Percentiles rank a stretch among this genome's conserved stretches.
These are phyloP conservation scores for Bufo gargarizans DNA, from an alignment of 2,113 vertebrate species.

Conservation along the genomic window DNA sequence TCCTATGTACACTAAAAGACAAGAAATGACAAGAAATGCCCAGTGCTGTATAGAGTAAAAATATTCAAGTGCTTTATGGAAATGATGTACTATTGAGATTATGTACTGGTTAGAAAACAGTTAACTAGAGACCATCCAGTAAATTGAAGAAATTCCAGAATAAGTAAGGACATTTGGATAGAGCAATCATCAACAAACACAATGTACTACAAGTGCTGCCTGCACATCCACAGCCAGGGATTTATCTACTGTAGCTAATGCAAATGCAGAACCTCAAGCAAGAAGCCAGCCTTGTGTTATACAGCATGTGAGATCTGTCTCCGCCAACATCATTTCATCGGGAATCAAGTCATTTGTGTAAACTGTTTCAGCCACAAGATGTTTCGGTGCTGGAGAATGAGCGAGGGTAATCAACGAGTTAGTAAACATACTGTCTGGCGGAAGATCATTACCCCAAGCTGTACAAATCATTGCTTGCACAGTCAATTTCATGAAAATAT, in stretches of 20 bases:
- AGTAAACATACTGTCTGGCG: conserved; percentile 27
- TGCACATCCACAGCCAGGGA: conserved; percentile 64
- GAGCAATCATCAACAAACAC: conserved; percentile 41
- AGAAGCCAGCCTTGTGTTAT: conserved; percentile 67
- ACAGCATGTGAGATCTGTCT: conserved; percentile 73
- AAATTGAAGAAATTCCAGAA: not conserved
- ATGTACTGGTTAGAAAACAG: not conserved
- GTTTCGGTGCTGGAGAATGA: conserved; percentile 68
- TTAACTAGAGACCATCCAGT: not conserved
- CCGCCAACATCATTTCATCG: conserved; percentile 75
- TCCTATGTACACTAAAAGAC: too few species aligned
- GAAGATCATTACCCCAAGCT: conserved; percentile 11
- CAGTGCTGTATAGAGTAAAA: too few species aligned
- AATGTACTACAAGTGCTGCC: conserved; percentile 46
- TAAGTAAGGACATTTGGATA: not conserved
- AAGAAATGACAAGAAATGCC: too few species aligned
- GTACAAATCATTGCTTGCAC: not conserved
- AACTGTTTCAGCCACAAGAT: conserved; percentile 69
- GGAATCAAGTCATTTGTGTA: conserved; percentile 73
- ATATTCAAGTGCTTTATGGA: too few species aligned
- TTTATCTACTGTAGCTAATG: conserved; percentile 61
- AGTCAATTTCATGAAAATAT: conserved; percentile 10
- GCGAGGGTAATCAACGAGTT: conserved; percentile 50
- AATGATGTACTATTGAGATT: not conserved
- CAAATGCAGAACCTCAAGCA: conserved; percentile 61